These are phyloP conservation scores for Idaea biselata DNA, from an alignment of 2,888 invertebrate species.

Conservation along the genomic window DNA sequence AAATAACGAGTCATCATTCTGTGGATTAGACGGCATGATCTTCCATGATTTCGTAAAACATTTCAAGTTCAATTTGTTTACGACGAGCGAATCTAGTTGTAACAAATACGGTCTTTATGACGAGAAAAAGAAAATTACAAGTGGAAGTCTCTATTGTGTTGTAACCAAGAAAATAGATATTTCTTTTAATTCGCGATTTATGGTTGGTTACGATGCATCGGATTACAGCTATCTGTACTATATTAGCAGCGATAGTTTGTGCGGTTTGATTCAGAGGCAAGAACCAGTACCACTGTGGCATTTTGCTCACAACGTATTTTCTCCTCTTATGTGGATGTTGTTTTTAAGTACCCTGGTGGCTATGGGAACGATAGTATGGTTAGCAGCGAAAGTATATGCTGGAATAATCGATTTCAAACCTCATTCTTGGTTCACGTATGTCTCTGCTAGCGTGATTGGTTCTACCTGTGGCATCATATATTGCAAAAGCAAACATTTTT, in stretches of 20 bases:
- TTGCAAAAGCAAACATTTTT: slow-evolving; percentile 28
- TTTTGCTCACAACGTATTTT: slow-evolving; percentile 30
- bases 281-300: slow-evolving; percentile 44
- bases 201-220: slow-evolving; percentile 38
- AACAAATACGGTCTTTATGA: slow-evolving; percentile 37
- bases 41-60: slow-evolving; percentile 44
- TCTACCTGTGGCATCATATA: slow-evolving; percentile 39
- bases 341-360: slow-evolving; percentile 21
- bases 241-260: slow-evolving; percentile 41
- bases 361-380: slow-evolving; percentile 38
- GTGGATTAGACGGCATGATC: slow-evolving; percentile 51
- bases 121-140: slow-evolving; percentile 20
- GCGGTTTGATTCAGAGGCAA: slow-evolving; percentile 40
- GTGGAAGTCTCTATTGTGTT: slow-evolving; percentile 46
- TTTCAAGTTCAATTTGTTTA: slow-evolving; percentile 40
- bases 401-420: slow-evolving; percentile 15
- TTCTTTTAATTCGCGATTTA: slow-evolving; percentile 57
- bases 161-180: slow-evolving; percentile 42
- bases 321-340: slow-evolving; percentile 19
- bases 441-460: slow-evolving; percentile 28
- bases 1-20: slow-evolving; percentile 28
- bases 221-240: slow-evolving; percentile 38
- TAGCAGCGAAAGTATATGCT: slow-evolving; percentile 23
- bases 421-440: slow-evolving; percentile 23
- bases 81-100: slow-evolving; percentile 25